Evolutionary conservation across 2,888 invertebrate genomes (phyloP), one percentile per base, ranked within the genome.

Genomic region (Limnephilus lunatus): DNA sequence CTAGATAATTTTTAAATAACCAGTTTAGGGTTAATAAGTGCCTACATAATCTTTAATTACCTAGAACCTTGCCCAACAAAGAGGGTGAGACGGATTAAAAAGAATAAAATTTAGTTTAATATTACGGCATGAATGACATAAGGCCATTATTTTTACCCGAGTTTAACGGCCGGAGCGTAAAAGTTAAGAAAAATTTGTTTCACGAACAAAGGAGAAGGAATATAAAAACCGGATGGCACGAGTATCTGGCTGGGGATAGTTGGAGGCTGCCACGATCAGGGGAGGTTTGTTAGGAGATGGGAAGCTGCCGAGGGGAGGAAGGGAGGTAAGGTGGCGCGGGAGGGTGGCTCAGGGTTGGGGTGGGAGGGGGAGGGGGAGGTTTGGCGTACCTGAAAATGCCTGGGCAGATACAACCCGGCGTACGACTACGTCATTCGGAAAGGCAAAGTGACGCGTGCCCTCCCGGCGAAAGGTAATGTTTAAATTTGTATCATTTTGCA

Each of bases 131-230:
- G 39, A 81, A 53, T 87, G 87, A 87, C 87, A 87, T 48, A 87
- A 68, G 35, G 39, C 89, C 89, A 81, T 89, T 81, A 81, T 89
- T 89, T 81, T 81, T 31, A 81, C 15, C 88, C 31, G n/a, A 44
- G 85, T 87, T 82, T 81, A 88, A 81, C 81, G 92, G 89, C 91
- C 90, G 85, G 81, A 90, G 81, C 92, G 90, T 32, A 82, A 89
- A 91, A 92, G 92, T 92, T 92, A 91, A 92, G 92, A 81, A 89
- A 89, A 92, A 92, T 92, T 92, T 92, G 92, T 85, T 68, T 68
- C 92, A 85, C 88, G 86, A 88, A 87, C 81, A 90, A 91, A 92
- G 87, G 93, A 93, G 91, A 93, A 92, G 91, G 90, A 91, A 93
- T 93, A 92, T 87, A 90, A 90, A 92, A 92, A 93, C 82, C 89